phyloP scores from a whole-genome alignment of 1,140 invertebrate species.

The Panulirus ornatus region DNA sequence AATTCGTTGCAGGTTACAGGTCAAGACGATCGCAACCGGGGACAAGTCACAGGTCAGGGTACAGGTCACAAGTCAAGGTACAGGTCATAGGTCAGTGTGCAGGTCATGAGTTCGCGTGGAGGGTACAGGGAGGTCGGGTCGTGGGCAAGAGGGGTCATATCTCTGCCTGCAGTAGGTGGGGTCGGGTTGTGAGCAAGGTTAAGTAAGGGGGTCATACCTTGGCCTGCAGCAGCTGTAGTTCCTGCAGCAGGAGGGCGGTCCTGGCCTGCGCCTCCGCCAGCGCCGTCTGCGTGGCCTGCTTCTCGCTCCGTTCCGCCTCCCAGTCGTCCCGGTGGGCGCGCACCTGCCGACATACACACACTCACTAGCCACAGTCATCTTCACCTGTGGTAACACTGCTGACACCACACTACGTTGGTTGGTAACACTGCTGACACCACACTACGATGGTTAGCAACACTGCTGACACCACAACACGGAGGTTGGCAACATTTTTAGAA shows the following conservation, averaged over 20 bases:
- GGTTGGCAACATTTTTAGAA: too few relatives aligned
- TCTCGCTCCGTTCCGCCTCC: constrained; percentile 62
- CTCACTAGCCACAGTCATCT: neutral
- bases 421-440: too few relatives aligned
- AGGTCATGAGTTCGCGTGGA: neutral
- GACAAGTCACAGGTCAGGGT: neutral
- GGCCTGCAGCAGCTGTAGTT: constrained; percentile 60
- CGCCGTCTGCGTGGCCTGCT: constrained; percentile 48
- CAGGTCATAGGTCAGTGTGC: neutral
- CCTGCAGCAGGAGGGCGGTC: constrained; percentile 51
- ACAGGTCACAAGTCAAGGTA: neutral
- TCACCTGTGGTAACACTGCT: neutral
- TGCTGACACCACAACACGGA: too few relatives aligned
- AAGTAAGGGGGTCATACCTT: too few relatives aligned
- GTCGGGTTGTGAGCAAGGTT: too few relatives aligned
- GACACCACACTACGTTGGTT: too few relatives aligned
- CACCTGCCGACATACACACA: neutral
- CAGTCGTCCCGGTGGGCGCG: constrained; percentile 61
- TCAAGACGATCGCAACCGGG: too few relatives aligned
- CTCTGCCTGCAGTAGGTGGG: too few relatives aligned
- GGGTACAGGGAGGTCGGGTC: too few relatives aligned
- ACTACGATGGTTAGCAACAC: too few relatives aligned
- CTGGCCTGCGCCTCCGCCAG: constrained; percentile 55
- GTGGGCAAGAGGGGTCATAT: too few relatives aligned
- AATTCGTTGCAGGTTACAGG: neutral